Conservation (phyloP, 2,113 vertebrate genomes). For the Pygoscelis adeliae region DNA sequence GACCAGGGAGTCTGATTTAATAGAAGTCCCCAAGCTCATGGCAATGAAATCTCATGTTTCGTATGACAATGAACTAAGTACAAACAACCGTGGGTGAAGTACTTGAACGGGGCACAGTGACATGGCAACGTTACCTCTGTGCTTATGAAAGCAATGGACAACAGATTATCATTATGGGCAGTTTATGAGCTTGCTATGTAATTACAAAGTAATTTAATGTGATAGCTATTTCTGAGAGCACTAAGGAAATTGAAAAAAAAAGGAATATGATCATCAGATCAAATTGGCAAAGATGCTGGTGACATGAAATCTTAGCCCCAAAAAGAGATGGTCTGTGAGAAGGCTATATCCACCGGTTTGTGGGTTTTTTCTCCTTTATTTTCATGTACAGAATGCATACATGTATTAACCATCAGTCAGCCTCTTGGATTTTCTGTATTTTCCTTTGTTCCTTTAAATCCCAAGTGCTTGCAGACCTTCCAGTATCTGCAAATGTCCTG, state of each 20-base stretch:
- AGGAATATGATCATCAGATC: neutral
- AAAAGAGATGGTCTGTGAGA: neutral
- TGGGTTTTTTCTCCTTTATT: neutral
- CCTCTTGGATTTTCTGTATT: neutral
- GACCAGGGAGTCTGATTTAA: neutral
- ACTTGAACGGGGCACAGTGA: neutral
- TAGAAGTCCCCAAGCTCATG: rapidly evolving
- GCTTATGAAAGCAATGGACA: neutral
- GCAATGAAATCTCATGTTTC: neutral
- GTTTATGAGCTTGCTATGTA: neutral
- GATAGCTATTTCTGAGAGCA: neutral
- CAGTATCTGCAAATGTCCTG: neutral
- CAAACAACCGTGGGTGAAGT: neutral
- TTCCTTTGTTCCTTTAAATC: neutral
- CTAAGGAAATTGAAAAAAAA: neutral
- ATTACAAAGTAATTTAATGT: neutral
- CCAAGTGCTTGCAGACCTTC: neutral
- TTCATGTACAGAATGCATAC: neutral
- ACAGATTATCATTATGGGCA: neutral
- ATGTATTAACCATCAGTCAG: neutral
- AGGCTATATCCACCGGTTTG: neutral
- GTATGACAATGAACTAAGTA: neutral
- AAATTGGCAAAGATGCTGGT: neutral
- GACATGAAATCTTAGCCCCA: neutral
- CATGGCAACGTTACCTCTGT: neutral